Conservation (phyloP, 1,140 invertebrate species). For the Dendrolimus kikuchii region DNA sequence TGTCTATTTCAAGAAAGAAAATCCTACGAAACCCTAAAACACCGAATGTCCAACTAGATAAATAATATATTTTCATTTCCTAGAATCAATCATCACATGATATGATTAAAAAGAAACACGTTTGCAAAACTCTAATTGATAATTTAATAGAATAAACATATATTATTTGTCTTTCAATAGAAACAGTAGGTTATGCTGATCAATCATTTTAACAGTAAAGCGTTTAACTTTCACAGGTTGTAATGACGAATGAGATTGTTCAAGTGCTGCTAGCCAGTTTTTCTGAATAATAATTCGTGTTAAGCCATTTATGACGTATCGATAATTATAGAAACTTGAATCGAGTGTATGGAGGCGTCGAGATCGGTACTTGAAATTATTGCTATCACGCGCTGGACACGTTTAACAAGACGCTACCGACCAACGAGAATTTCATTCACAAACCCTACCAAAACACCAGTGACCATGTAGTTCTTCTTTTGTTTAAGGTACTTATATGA, state of each 20-base stretch:
- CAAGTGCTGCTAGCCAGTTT: slow-evolving; percentile 23
- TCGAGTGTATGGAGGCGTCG: slow-evolving; percentile 10
- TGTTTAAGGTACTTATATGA: too few species aligned
- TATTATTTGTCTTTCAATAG: slow-evolving; percentile 16
- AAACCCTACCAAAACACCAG: too few species aligned
- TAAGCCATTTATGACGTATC: slow-evolving; percentile 15
- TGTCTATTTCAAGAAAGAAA: too few species aligned
- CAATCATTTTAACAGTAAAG: slow-evolving; percentile 29
- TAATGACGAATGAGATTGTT: slow-evolving; percentile 28
- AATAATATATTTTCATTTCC: too few species aligned
- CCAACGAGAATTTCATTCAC: too few species aligned
- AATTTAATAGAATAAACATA: slow-evolving; percentile 23
- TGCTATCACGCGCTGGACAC: slow-evolving; percentile 15
- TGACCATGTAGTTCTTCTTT: too few species aligned
- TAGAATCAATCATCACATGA: too few species aligned
- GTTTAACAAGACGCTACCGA: too few species aligned
- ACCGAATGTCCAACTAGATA: too few species aligned
- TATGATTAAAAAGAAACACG: slow-evolving; percentile 16
- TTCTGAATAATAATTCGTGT: slow-evolving; percentile 19
- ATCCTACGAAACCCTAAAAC: too few species aligned
- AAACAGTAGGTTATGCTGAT: slow-evolving; percentile 24
- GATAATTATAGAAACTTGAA: slow-evolving; percentile 22
- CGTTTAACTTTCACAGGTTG: slow-evolving; percentile 31
- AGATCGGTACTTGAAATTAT: slow-evolving; percentile 12
- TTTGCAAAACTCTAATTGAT: slow-evolving; percentile 15